These are phyloP conservation scores for Amphimedon queenslandica DNA, from an alignment of 37 sponge, comb jelly and placozoan genomes.

Conservation along the genomic window DNA sequence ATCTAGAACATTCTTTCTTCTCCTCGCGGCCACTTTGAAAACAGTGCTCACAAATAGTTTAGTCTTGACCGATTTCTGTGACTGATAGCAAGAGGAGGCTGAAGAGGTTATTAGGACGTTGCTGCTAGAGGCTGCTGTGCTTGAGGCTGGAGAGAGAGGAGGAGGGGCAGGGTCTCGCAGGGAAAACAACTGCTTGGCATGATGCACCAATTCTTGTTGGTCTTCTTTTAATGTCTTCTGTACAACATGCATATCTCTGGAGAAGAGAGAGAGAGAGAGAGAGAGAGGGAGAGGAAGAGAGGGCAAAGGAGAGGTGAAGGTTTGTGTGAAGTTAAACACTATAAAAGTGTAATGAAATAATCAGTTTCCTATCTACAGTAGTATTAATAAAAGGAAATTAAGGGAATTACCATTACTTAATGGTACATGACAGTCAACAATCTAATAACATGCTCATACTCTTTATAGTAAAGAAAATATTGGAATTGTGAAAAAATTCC, in stretches of 20 bases:
- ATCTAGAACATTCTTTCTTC: neutral
- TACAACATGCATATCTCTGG: neutral
- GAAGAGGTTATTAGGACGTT: neutral
- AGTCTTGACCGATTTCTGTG: neutral
- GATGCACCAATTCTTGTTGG: neutral
- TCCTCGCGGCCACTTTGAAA: neutral
- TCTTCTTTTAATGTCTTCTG: neutral
- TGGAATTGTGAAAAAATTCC: too few species aligned
- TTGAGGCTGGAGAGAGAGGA: neutral
- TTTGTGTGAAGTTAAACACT: too few species aligned
- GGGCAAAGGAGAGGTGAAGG: too few species aligned
- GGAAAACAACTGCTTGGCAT: neutral
- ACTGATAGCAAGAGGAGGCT: neutral
- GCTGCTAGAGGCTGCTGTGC: neutral
- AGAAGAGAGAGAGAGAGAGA: too few species aligned
- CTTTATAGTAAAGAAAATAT: too few species aligned
- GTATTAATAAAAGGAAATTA: too few species aligned
- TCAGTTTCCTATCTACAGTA: too few species aligned
- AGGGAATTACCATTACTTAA: too few species aligned
- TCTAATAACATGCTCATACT: too few species aligned
- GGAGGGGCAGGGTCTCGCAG: neutral
- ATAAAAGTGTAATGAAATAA: too few species aligned
- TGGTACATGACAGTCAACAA: too few species aligned
- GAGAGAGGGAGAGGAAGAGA: too few species aligned
- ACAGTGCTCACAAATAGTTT: neutral